These are phyloP conservation scores for Philereme transversata DNA, from an alignment of 2,888 invertebrate species.

Conservation along the genomic window DNA sequence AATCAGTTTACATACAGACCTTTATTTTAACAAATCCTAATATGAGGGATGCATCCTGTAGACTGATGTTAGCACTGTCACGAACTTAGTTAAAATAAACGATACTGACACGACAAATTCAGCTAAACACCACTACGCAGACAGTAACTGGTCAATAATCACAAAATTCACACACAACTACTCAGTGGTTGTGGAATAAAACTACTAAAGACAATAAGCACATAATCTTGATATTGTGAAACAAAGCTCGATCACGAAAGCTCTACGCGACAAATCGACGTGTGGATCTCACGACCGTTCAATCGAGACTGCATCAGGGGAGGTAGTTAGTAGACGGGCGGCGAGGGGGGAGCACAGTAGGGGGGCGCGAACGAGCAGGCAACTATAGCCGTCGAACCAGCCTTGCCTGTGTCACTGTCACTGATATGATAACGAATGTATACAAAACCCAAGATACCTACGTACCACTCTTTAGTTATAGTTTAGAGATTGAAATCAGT, in stretches of 20 bases:
- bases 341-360: constrained; percentile 55
- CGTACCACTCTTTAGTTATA: constrained; percentile 2
- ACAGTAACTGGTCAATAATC: constrained; percentile 33
- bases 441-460: constrained; percentile 61
- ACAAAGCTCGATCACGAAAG: constrained; percentile 78
- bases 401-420: constrained; percentile 68
- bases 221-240: constrained; percentile 60
- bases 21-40: constrained; percentile 63
- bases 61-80: constrained; percentile 64
- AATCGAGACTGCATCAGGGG: constrained; percentile 74
- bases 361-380: constrained; percentile 60
- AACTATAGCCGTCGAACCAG: constrained; percentile 65
- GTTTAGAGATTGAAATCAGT: neutral
- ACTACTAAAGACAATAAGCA: constrained; percentile 51
- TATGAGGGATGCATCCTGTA: constrained; percentile 65
- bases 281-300: constrained; percentile 46
- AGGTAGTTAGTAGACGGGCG: constrained; percentile 40
- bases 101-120: constrained; percentile 62
- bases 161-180: constrained; percentile 54
- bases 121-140: constrained; percentile 59
- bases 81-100: constrained; percentile 66
- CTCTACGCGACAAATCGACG: constrained; percentile 54
- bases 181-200: constrained; percentile 44
- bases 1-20: constrained; percentile 40
- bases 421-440: constrained; percentile 79